Evolutionary conservation across 2,113 vertebrate species (phyloP), one percentile per base, ranked within the genome.

Genomic region (Charina bottae): DNA sequence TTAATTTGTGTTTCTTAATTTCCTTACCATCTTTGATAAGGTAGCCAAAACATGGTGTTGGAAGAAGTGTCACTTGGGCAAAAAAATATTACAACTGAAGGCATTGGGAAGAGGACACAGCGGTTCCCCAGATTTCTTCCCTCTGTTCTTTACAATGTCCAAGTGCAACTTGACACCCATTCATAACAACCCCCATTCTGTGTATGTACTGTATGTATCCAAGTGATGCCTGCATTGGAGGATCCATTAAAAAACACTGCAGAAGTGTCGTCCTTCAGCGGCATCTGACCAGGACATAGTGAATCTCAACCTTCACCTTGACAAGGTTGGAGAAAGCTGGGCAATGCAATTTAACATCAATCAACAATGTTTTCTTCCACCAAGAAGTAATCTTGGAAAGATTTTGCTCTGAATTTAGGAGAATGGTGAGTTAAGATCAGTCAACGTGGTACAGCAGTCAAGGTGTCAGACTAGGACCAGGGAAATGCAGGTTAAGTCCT

Each of bases 301-400:
- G 6, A 26, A 11, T 28, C n/a, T 68, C 84, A 86, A 68, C 84
- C 90, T 87, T 10, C 9, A 33, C 12, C 26, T 86, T 64, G 46
- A 55, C 84, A 91, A 91, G 90, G 90, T 15, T 62, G 64, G n/a
- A 55, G 4, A 6, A 42, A 62, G 84, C 90, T 91, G 49, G 37
- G 19, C 56, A 28, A 9, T 90, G 89, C 78, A 90, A 12, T 85
- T 85, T n/a, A n/a, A 42, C 24, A 42, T 26, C 89, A 23, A 23
- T 58, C 55, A 26, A n/a, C 42, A 21, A 15, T 54, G 28, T 78
- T 90, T 78, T 24, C 33, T 60, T 60, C 58, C 24, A 84, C 55
- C 9, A 60, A 42, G 8, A 1, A n/a, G 56, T 4, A 15, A 15
- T 8, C 17, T 46, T 53, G 56, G 4, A 53, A 62, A 7, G 24